A percentile compares a stretch with the other conserved stretches of the same genome.
Evolutionary conservation across 2,888 invertebrate genomes (phyloP).

Genomic region (Diarsia dahlii): DNA sequence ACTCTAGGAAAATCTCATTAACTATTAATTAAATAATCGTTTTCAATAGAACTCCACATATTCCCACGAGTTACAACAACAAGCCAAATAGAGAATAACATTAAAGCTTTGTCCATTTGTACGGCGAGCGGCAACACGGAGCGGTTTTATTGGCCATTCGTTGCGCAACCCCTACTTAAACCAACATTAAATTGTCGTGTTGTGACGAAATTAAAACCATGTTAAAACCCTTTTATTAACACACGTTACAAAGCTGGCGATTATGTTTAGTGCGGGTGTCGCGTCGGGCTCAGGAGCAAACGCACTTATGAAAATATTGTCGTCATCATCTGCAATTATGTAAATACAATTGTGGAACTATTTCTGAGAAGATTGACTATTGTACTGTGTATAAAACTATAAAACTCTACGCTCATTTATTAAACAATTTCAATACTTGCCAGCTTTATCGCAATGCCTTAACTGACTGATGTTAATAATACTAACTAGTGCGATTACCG

Average conservation of each 20-base stretch:
- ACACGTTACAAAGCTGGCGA: slow-evolving; percentile 49
- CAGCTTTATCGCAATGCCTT: not conserved
- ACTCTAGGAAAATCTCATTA: slow-evolving; percentile 13
- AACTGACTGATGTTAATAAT: slow-evolving; percentile 20
- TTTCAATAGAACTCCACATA: slow-evolving; percentile 45
- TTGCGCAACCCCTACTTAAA: slow-evolving; percentile 65
- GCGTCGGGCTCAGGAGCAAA: slow-evolving; percentile 19
- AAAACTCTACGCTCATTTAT: not conserved
- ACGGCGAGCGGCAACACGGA: slow-evolving; percentile 58
- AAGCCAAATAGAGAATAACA: slow-evolving; percentile 64
- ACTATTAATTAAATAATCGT: slow-evolving; percentile 38
- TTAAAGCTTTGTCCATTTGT: slow-evolving; percentile 62
- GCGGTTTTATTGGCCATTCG: slow-evolving; percentile 64
- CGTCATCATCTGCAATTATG: slow-evolving; percentile 20
- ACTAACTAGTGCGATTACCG: slow-evolving; percentile 26
- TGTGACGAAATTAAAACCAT: slow-evolving; percentile 65
- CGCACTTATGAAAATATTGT: slow-evolving; percentile 37
- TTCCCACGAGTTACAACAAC: slow-evolving; percentile 64
- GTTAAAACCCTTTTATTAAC: slow-evolving; percentile 63
- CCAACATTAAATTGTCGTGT: slow-evolving; percentile 62
- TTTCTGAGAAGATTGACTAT: slow-evolving; percentile 5
- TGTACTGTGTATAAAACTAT: not conserved
- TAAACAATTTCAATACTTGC: slow-evolving; percentile 11
- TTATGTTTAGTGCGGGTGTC: slow-evolving; percentile 51
- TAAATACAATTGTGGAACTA: slow-evolving; percentile 17